Evolutionary conservation across 1,140 invertebrate genomes (phyloP), one percentile per base, ranked within the genome.

Genomic region (Sitodiplosis mosellana): DNA sequence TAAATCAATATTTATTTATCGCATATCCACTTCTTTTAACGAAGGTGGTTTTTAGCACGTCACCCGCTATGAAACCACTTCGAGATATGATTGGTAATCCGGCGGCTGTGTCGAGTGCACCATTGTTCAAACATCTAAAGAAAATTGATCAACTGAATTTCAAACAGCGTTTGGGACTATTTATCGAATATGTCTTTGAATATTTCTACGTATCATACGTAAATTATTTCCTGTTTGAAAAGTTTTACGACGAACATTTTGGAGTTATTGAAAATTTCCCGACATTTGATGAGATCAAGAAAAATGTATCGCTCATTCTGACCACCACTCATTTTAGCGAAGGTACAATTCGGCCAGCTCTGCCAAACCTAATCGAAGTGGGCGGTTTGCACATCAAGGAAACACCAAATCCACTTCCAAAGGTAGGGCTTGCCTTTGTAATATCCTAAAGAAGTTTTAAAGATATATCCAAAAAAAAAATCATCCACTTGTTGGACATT

Each of bases 341-440:
- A 44, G 60, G 64, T 44, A 49, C 54, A 14, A 60, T 67, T 14
- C 51, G 57, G n/a, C 69, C 72, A 2, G 63, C 63, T 18, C 51
- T 71, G 18, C 71, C 73, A 1, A 70, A 69, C 55, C 63, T 76
- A 40, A 63, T 74, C 20, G 69, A 76, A 55, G 66, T 80, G 47
- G 75, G 74, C 27, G 75, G 74, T 20, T 54, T 76, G 36, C 74
- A 77, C 56, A 62, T 76, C 33, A 63, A 61, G 33, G 56, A 59
- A 34, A 42, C 52, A 45, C 46, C 54, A 15, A 59, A 56, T 18
- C 33, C 48, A 20, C 48, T 65, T 33, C 57, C 66, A 36, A 51
- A 59, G 51, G 66, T 59, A 46, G 53, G 48, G 5, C 21, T 14
- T 17, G 22, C 18, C 10, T 7, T 12, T 8, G 11, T 12, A 6